A percentile compares a stretch with the other conserved stretches of the same genome.
These are phyloP conservation scores for Rugalucina vietnamica DNA, from an alignment of 2,888 invertebrate genomes.

Conservation along the genomic window DNA sequence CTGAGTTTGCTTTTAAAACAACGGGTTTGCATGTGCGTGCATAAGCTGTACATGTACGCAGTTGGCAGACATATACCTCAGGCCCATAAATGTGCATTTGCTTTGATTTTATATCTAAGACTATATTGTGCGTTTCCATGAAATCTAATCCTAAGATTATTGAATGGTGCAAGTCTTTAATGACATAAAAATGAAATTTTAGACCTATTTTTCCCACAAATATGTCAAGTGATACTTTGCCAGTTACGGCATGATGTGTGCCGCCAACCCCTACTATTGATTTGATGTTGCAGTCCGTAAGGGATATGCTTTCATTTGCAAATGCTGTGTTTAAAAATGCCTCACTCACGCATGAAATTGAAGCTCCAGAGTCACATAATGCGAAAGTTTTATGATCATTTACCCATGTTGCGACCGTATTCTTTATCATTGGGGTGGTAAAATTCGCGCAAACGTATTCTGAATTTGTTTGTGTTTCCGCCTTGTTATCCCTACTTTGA, in stretches of 20 bases:
- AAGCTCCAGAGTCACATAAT: background rate
- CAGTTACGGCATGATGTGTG: constrained; percentile 30
- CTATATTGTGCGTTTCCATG: constrained; percentile 30
- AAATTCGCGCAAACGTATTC: constrained; percentile 36
- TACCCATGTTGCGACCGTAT: background rate
- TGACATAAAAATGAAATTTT: constrained; percentile 33
- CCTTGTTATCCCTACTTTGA: no score
- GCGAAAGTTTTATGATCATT: background rate
- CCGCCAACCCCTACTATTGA: constrained; percentile 43
- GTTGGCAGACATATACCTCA: background rate
- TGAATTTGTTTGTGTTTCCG: no score
- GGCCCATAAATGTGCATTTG: constrained; percentile 13
- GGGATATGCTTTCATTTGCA: no score
- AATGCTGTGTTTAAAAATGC: constrained; percentile 3
- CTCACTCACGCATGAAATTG: background rate
- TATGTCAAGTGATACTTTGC: constrained; percentile 17
- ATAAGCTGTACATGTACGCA: constrained; percentile 12
- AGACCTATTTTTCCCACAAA: constrained; percentile 12
- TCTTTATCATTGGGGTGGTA: constrained; percentile 38
- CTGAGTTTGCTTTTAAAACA: constrained; percentile 1
- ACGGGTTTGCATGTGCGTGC: constrained; percentile 8
- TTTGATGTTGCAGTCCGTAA: background rate
- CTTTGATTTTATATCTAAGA: constrained; percentile 34
- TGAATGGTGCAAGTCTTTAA: constrained; percentile 49
- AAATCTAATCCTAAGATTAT: constrained; percentile 51